Base-by-base conservation (phyloP, 1,140 invertebrate species). In the Phortica variegata region DNA sequence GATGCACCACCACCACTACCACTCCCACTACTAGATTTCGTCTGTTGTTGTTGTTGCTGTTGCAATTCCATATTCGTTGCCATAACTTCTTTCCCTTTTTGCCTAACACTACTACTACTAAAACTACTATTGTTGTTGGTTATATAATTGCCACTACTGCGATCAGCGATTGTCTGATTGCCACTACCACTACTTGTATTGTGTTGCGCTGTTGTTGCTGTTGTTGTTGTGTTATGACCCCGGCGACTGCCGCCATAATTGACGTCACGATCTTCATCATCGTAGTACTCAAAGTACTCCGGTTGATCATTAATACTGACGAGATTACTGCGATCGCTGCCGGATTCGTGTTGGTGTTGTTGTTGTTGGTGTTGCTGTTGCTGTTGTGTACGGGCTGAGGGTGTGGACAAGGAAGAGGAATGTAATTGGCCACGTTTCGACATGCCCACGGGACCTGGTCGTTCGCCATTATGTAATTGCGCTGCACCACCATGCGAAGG, bases 291-390 rank as follows among this genome's bases (percentile, higher is more conserved):
- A 60, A 75, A 76, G 59, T 76, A 77, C 54, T 77, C 60, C 38
- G 70, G 66, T 51, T 74, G 65, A 43, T 77, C 75, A 56, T 77
- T 77, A 39, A 77, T 77, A 43, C 73, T 75, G 52, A 77, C 76
- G 34, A 60, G 61, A 56, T 56, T 59, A n/a, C n/a, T n/a, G n/a
- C n/a, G n/a, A n/a, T n/a, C n/a, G n/a, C n/a, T n/a, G 47, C 52
- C 52, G 15, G 51, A 50, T 50, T 50, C 47, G 36, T 15, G n/a
- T 15, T 15, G 32, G n/a, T n/a, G n/a, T n/a, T n/a, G n/a, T n/a
- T n/a, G n/a, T n/a, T n/a, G n/a, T n/a, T n/a, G n/a, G n/a, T n/a
- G n/a, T n/a, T n/a, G n/a, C n/a, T n/a, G n/a, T n/a, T n/a, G n/a
- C n/a, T n/a, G n/a, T n/a, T n/a, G 16, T 4, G n/a, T 15, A 33